Evolutionary conservation across 2,888 invertebrate genomes (phyloP), one percentile per base, ranked within the genome.

Genomic region (Rhagium mordax): DNA sequence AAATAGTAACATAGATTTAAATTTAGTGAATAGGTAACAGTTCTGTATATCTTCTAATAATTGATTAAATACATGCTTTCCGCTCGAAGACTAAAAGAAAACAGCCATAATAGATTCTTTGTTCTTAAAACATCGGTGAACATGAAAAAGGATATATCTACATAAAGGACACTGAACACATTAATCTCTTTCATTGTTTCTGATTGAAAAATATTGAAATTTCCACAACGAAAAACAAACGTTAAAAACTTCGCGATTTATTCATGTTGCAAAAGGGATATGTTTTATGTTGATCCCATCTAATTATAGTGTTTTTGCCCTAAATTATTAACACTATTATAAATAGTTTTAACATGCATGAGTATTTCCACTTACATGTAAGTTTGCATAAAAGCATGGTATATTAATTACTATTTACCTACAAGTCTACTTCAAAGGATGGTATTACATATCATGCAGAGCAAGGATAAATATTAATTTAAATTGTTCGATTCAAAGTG

Each of bases 311-410:
- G 18, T 49, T 15, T 16, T 49, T 15, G 15, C 49, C 27, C 49
- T 24, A 24, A 64, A 64, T 64, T 64, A 27, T 64, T 51, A 49
- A 48, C 49, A 27, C 18, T 10, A n/a, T 16, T 29, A 27, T 51
- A 64, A 29, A 51, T n/a, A n/a, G n/a, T 64, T 64, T 49, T n/a
- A 64, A 27, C 61, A 20, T 61, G 5, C 24, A 18, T 8, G 21
- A 61, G 47, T 48, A 15, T 15, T 41, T n/a, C 24, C 8, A 60
- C 47, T 60, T 41, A 60, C 8, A 21, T 41, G 41, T 47, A 41
- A 61, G 48, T 61, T 61, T 48, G 48, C 48, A 61, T 41, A 61
- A 61, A 47, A 21, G 20, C 8, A 49, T 49, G 61, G 20, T 47
- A 16, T 16, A 21, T 61, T n/a, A n/a, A n/a, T n/a, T n/a, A n/a